These are phyloP conservation scores for Cydia splendana DNA, from an alignment of 1,140 invertebrate genomes.

Conservation along the genomic window DNA sequence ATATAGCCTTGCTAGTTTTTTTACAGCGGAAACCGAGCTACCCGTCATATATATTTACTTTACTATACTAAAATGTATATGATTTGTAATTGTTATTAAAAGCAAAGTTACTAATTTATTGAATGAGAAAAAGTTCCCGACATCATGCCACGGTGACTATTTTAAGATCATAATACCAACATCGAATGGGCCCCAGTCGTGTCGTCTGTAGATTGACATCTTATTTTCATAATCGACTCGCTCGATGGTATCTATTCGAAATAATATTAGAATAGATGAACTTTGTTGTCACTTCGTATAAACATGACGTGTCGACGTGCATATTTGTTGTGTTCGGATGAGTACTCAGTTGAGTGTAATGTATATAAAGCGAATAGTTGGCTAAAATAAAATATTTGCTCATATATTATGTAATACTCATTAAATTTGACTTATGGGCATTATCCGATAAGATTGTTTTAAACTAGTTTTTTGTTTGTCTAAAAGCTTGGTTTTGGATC, in stretches of 20 bases:
- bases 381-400: background rate
- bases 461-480: too few species aligned
- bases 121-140: background rate
- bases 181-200: constrained; percentile 18
- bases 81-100: background rate
- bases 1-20: too few species aligned
- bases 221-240: constrained; percentile 54
- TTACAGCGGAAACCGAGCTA: background rate
- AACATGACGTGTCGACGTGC: constrained; percentile 14
- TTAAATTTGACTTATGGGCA: too few species aligned
- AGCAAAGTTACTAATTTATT: background rate
- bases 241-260: constrained; percentile 32
- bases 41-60: background rate
- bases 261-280: constrained; percentile 31
- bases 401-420: too few species aligned
- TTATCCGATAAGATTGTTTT: too few species aligned
- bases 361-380: background rate
- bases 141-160: background rate
- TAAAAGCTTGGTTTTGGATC: too few species aligned
- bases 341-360: constrained; percentile 9
- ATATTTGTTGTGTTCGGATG: constrained; percentile 3
- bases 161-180: background rate
- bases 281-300: constrained; percentile 6
- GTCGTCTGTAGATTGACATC: constrained; percentile 43
- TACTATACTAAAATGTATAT: too few species aligned